Base-by-base conservation (phyloP, 2,113 vertebrate species). In the Stigmatopora nigra region DNA sequence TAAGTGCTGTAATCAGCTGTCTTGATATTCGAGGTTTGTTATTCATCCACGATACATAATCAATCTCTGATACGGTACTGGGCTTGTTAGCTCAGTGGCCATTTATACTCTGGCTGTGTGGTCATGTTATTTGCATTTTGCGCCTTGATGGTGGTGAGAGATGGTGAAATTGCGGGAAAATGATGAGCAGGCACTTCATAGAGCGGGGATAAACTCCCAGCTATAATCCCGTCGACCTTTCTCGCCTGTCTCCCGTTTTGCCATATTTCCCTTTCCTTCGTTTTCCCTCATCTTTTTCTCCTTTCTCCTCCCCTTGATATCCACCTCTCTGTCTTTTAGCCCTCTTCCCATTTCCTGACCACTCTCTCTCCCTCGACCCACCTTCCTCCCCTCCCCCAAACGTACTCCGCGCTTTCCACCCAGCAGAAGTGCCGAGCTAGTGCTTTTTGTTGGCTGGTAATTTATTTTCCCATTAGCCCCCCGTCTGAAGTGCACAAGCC, bases 401-500 rank as follows among this genome's bases (percentile, higher is more conserved):
- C 13, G 48, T 68, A 61, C 75, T 71, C 75, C 59, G 63, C 59
- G 70, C 76, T 82, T 64, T 71, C 63, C 73, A 71, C 73, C 59
- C 71, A 44, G 82, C 73, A 84, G 84, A 89, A 89, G 82, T 89
- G 87, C 87, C 72, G 82, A 82, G 84, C 76, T 77, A 85, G 86
- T 84, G 77, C 81, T 89, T 87, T 61, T 89, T 84, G 81, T 77
- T 82, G 79, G 77, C 82, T 84, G 84, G 87, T 88, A 87, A 89
- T 89, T 88, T 89, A 89, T 89, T 88, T 89, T 89, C 84, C 86
- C 80, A 89, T 89, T 87, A 89, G 83, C 82, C 87, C 79, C 83
- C 79, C 80, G 83, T 89, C 81, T 88, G 86, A 89, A 87, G 87
- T 87, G 84, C 79, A 79, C 74, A 80, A 81, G 82, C 83, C 73